A percentile compares a stretch with the other conserved stretches of the same genome.
These are phyloP conservation scores for Periophthalmodon schlosseri DNA, from an alignment of 2,113 vertebrate genomes.

Conservation along the genomic window DNA sequence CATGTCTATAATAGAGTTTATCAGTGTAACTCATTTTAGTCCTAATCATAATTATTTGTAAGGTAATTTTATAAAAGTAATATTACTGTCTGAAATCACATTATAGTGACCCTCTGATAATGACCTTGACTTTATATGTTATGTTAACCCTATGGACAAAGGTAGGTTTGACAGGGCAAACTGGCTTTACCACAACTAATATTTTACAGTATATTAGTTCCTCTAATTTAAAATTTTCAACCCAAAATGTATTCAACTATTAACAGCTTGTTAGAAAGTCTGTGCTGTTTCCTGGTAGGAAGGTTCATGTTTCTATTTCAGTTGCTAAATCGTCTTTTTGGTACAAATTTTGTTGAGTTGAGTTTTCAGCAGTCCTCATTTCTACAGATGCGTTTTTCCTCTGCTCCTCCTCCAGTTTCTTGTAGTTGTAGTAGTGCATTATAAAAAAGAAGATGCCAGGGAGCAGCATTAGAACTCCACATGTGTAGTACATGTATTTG, in stretches of 20 bases:
- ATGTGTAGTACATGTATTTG: slow-evolving; percentile 83
- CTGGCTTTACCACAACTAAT: neutral
- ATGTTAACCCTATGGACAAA: neutral
- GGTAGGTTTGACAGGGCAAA: neutral
- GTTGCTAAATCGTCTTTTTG: slow-evolving; percentile 12
- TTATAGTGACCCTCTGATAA: neutral
- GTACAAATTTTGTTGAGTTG: slow-evolving; percentile 36
- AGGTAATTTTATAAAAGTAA: no score
- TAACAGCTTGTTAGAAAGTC: neutral
- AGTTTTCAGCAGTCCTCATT: slow-evolving; percentile 57
- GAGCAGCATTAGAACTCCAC: slow-evolving; percentile 79
- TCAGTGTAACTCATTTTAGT: neutral
- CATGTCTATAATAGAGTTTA: neutral
- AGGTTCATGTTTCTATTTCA: slow-evolving; percentile 36
- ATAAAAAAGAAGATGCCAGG: slow-evolving; percentile 82
- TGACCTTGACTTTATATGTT: neutral
- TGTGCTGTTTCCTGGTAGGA: neutral
- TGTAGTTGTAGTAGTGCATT: slow-evolving; percentile 86
- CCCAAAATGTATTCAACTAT: neutral
- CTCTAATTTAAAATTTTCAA: neutral
- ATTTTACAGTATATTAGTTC: neutral
- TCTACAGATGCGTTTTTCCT: slow-evolving; percentile 33
- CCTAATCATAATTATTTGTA: neutral
- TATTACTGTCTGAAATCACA: neutral
- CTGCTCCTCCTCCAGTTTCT: slow-evolving; percentile 76